phyloP scores from a whole-genome alignment of 2,797 vertebrate genomes.

The Discoglossus pictus region DNA sequence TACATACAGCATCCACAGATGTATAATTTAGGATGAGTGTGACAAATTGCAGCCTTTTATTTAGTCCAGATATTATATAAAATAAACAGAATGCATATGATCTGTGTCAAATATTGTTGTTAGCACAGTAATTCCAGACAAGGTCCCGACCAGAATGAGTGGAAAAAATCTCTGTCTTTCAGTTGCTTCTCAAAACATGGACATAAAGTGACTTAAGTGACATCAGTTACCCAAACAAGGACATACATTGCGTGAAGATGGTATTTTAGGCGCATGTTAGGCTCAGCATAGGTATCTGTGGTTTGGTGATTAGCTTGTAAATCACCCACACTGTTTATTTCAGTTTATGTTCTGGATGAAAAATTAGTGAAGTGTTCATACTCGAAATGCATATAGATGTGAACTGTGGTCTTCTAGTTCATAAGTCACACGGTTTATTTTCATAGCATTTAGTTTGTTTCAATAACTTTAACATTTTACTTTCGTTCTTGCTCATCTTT shows the following conservation, averaged over 20 bases:
- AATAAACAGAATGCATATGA: slow-evolving; percentile 8
- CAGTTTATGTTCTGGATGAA: too few species aligned
- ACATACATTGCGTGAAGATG: neutral
- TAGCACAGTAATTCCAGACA: neutral
- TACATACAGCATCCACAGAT: too few species aligned
- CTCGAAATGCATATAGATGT: too few species aligned
- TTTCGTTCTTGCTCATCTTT: too few species aligned
- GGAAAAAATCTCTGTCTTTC: slow-evolving; percentile 1
- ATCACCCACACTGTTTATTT: too few species aligned
- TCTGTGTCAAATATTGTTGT: neutral
- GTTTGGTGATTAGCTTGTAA: too few species aligned
- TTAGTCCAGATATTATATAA: slow-evolving; percentile 5
- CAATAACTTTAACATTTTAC: too few species aligned
- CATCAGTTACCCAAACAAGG: slow-evolving; percentile 7
- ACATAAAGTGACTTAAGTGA: neutral
- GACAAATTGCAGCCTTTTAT: neutral
- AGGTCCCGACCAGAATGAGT: neutral
- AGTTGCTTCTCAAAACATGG: neutral
- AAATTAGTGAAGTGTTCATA: too few species aligned
- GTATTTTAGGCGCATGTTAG: neutral
- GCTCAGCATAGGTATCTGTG: neutral
- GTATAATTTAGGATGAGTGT: neutral
- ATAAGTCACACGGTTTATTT: too few species aligned
- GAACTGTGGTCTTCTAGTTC: too few species aligned
- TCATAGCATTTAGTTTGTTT: too few species aligned